Evolutionary conservation across 1,140 invertebrate genomes (phyloP), one percentile per base, ranked within the genome.

Genomic region (Polyergus mexicanus): DNA sequence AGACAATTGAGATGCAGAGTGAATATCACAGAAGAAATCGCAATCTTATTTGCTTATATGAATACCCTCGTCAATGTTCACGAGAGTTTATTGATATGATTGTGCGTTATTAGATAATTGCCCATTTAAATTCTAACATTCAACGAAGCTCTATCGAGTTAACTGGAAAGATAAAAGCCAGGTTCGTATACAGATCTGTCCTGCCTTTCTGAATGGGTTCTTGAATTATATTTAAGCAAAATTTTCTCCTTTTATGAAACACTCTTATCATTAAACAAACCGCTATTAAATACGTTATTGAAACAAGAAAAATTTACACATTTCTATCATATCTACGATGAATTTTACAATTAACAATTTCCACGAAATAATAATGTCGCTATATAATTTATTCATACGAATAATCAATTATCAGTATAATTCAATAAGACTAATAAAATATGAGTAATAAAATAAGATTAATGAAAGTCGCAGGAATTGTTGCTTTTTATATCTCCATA

Each of bases 41-140:
- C 8, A 44, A 47, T 72, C 38, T 58, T 54, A 68, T 38, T 80
- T 38, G 28, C 38, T 11, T 28, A 56, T 22, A 54, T 13, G 41
- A 54, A 41, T 19, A 54, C 13, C 19, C 35, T 56, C 44, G 32
- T 19, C n/a, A 78, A 78, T 8, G 22, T 68, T 68, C 10, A 69
- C n/a, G 0, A 80, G n/a, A 80, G 22, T 80, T 56, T 80, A 80
- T 80, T 80, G 76, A 69, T 80, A 80, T 69, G 68, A 80, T 19
- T 80, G 44, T 68, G 16, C 47, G n/a, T 66, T 66, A 78, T 56
- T 80, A 80, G 76, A 38, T 66, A 78, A 78, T 66, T 16, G 28
- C 68, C 62, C 38, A 80, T 80, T 68, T 78, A n/a, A 65, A 68
- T 66, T 78, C 76, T n/a, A 51, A 10, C 19, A 77, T 65, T 77